A percentile compares a stretch with the other conserved stretches of the same genome.
Conservation (phyloP, 2,888 invertebrate species). For the Arge pagana region DNA sequence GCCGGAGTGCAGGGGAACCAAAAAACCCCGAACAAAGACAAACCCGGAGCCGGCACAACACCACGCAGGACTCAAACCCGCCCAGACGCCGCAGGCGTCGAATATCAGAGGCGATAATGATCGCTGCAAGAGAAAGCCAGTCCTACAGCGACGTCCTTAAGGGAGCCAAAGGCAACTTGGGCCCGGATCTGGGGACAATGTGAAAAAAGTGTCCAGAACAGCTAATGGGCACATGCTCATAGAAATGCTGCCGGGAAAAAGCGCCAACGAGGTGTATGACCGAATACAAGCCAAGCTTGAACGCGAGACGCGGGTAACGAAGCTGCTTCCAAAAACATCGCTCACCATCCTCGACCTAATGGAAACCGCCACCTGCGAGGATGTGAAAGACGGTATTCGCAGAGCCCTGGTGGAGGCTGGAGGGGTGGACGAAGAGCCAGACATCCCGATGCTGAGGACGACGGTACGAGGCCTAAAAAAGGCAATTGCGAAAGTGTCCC, state of each 20-base stretch:
- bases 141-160: no score
- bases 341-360: neutral
- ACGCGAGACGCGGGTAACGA: neutral
- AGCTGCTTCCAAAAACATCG: neutral
- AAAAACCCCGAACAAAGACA: no score
- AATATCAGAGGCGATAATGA: no score
- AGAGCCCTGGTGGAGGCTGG: neutral
- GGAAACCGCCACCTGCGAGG: neutral
- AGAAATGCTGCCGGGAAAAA: neutral
- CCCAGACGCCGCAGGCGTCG: no score
- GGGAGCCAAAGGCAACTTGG: no score
- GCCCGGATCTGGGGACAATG: no score
- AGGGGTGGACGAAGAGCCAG: neutral
- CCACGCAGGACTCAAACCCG: no score
- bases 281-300: neutral
- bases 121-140: no score
- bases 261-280: neutral
- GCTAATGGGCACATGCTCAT: neutral
- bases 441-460: no score
- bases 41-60: no score
- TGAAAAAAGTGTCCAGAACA: neutral
- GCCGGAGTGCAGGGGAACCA: no score
- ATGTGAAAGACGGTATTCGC: neutral
- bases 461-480: neutral
- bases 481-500: neutral